Evolutionary conservation across 2,888 invertebrate species (phyloP).

Genomic region (Scaptomyza flava): DNA sequence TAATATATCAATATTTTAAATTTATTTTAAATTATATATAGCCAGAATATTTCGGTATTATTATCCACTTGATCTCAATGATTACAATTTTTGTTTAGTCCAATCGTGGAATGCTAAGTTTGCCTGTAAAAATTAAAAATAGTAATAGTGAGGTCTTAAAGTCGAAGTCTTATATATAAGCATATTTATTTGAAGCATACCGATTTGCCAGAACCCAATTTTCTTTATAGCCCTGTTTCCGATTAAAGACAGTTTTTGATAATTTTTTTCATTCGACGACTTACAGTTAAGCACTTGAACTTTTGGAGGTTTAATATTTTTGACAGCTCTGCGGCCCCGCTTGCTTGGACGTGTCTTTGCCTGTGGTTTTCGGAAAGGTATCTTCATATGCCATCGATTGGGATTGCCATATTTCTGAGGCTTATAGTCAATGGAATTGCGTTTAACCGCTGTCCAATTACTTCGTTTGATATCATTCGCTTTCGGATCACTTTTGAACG

Average conservation of each 20-base stretch:
- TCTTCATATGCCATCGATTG: conserved; percentile 18
- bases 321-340: background rate
- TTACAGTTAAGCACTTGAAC: background rate
- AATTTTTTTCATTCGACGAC: background rate
- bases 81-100: background rate
- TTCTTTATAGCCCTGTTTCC: background rate
- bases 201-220: conserved; percentile 25
- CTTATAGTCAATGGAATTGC: background rate
- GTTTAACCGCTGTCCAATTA: background rate
- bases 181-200: background rate
- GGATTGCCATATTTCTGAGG: background rate
- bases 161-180: background rate
- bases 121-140: background rate
- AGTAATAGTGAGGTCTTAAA: background rate
- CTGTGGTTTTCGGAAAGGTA: background rate
- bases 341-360: background rate
- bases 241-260: background rate
- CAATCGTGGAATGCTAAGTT: conserved; percentile 15
- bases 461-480: background rate
- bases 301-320: background rate
- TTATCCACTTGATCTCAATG: no score
- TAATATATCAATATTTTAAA: background rate
- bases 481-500: background rate
- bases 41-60: no score
- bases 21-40: background rate